Conservation (phyloP, 2,113 vertebrate species). For the Albula glossodonta region DNA sequence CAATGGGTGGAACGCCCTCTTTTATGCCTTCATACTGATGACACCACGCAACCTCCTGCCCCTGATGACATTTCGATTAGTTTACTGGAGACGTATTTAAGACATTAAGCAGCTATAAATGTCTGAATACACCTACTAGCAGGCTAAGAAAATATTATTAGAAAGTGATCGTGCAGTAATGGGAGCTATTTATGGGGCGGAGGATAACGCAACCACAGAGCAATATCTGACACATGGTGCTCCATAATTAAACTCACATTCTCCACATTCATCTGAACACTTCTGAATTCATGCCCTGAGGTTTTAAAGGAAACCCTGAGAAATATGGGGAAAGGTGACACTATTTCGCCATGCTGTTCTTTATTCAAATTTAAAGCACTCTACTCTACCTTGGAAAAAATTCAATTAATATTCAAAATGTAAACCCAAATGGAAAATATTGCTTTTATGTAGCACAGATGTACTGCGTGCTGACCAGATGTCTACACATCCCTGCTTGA, state of each 20-base stretch:
- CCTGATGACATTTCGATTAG: neutral
- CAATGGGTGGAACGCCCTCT: neutral
- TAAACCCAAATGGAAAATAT: neutral
- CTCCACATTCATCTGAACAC: neutral
- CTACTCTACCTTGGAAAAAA: neutral
- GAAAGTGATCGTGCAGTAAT: neutral
- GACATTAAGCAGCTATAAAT: neutral
- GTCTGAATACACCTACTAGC: neutral
- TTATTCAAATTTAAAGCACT: neutral
- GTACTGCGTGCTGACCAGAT: neutral
- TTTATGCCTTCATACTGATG: neutral
- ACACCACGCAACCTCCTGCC: neutral
- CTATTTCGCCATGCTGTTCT: neutral
- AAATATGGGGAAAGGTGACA: neutral
- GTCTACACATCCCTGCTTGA: neutral
- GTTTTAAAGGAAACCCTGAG: neutral
- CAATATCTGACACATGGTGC: neutral
- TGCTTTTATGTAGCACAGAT: neutral
- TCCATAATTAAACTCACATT: neutral
- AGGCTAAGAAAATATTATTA: constrained; percentile 1
- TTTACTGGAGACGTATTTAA: neutral
- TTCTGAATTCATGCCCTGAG: neutral
- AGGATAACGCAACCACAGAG: neutral
- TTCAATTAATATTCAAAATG: neutral
- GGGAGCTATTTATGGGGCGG: neutral